Conservation (phyloP, 2,113 vertebrate species). For the Tinamus guttatus region DNA sequence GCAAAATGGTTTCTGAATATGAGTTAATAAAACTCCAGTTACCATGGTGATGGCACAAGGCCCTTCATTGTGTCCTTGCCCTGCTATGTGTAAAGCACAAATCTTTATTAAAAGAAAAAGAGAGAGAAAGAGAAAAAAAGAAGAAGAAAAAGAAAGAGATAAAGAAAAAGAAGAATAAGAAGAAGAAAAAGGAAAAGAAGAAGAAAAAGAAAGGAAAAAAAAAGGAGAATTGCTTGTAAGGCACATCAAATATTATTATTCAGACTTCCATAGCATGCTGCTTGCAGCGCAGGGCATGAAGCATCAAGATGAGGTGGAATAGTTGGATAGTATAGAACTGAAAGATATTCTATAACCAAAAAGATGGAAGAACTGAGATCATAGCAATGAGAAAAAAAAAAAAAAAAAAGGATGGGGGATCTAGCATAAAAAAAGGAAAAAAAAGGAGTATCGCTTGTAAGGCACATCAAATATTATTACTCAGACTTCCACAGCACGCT, state of each 20-base stretch:
- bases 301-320: background rate
- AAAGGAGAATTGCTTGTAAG: background rate
- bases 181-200: too few species aligned
- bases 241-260: background rate
- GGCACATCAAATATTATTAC: background rate
- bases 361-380: background rate
- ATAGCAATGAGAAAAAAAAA: too few species aligned
- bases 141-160: background rate
- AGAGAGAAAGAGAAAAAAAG: too few species aligned
- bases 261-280: background rate
- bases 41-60: background rate
- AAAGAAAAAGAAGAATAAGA: too few species aligned
- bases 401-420: too few species aligned
- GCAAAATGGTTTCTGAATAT: background rate
- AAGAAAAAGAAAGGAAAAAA: background rate
- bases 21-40: constrained; percentile 9
- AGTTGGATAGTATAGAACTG: background rate
- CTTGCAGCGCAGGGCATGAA: background rate
- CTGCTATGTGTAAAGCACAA: too few species aligned
- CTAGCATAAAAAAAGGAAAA: background rate
- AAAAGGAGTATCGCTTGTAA: background rate
- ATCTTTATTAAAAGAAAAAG: too few species aligned
- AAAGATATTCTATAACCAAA: accelerated
- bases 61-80: background rate
- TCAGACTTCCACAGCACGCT: background rate